These are phyloP conservation scores for Acholoe squamosa DNA, from an alignment of 2,888 invertebrate species.

Conservation along the genomic window DNA sequence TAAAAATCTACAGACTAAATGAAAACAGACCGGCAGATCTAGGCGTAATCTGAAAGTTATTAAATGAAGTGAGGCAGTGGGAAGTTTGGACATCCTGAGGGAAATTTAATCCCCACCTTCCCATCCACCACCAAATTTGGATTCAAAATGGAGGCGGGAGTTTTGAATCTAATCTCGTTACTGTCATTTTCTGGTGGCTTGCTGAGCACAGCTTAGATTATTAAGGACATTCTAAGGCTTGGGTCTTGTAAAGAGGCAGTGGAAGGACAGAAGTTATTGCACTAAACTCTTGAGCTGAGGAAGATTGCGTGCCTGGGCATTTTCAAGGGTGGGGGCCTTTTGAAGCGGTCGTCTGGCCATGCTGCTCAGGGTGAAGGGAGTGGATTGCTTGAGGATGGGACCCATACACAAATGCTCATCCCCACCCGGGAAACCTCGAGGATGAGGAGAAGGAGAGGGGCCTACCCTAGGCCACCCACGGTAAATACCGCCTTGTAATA, in stretches of 20 bases:
- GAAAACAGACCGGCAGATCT: not conserved
- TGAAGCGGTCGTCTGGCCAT: not conserved
- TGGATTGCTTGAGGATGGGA: not conserved
- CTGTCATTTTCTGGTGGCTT: not conserved
- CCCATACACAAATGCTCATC: constrained; percentile 48
- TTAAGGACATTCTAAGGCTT: not conserved
- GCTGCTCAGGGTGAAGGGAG: not conserved
- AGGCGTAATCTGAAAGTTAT: not conserved
- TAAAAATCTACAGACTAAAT: not conserved
- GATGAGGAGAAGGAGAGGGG: constrained; percentile 28
- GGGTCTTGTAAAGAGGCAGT: not conserved
- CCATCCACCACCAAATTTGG: not conserved
- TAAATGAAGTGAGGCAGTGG: not conserved
- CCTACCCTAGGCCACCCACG: not conserved
- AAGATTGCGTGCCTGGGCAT: not conserved
- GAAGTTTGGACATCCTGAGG: constrained; percentile 31
- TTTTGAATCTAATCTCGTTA: constrained; percentile 7
- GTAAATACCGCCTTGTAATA: constrained; percentile 56
- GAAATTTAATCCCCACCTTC: constrained; percentile 3
- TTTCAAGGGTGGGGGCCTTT: not conserved
- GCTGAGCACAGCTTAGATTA: not conserved
- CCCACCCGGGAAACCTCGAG: not conserved
- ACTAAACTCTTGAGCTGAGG: not conserved
- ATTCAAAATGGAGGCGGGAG: not conserved
- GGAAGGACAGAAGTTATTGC: constrained; percentile 17